Evolutionary conservation across 2,113 vertebrate species (phyloP).

Genomic region (Engraulis encrasicolus): DNA sequence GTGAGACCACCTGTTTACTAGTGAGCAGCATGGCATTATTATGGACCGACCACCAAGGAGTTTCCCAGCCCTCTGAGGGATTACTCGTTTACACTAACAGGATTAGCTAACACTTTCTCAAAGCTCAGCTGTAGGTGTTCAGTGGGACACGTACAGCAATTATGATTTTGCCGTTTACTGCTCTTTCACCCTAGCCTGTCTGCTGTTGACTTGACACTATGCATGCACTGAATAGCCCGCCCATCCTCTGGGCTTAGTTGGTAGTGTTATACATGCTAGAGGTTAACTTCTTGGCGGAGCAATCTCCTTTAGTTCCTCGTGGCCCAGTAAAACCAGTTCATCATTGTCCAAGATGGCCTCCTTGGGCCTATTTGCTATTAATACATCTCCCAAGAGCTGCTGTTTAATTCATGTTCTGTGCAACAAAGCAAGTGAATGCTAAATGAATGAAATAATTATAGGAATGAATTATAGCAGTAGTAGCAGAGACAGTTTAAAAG

Average conservation of each 20-base stretch:
- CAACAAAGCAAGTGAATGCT: no score
- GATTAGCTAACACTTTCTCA: neutral
- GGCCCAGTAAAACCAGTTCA: neutral
- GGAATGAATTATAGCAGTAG: no score
- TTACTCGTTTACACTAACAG: neutral
- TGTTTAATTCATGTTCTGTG: no score
- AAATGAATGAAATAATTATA: no score
- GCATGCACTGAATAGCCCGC: neutral
- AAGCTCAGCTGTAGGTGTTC: neutral
- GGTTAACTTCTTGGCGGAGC: neutral
- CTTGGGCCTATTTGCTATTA: neutral
- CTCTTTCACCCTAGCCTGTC: neutral
- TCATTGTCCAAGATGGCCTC: neutral
- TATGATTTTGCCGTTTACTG: neutral
- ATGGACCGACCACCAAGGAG: neutral
- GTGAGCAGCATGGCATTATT: neutral
- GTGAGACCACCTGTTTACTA: no score
- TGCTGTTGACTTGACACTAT: no score
- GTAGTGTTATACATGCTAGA: neutral
- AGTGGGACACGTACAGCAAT: neutral
- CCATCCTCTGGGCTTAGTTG: neutral
- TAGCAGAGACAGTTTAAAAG: no score
- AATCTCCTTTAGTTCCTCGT: neutral
- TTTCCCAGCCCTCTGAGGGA: neutral
- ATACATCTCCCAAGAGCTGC: no score